phyloP scores from a whole-genome alignment of 2,113 vertebrate species.

The Hyla sarda region DNA sequence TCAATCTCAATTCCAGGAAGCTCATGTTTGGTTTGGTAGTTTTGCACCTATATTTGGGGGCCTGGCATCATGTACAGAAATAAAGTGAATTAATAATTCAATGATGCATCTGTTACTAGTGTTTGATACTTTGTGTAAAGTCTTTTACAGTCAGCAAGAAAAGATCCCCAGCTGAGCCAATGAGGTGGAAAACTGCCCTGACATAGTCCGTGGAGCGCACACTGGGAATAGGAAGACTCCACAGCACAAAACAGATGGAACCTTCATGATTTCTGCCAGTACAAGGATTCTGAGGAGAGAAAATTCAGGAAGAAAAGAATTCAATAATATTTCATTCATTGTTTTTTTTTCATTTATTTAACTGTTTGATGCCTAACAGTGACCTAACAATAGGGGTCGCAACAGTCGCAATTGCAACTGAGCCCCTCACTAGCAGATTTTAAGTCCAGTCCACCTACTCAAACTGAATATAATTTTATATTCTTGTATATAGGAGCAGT shows the following conservation, averaged over 20 bases:
- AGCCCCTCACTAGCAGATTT: too few species aligned
- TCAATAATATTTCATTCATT: neutral
- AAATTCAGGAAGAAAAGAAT: too few species aligned
- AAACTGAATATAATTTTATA: too few species aligned
- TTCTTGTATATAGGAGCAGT: too few species aligned
- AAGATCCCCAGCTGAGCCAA: neutral
- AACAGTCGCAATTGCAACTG: too few species aligned
- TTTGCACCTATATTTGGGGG: neutral
- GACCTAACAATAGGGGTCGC: too few species aligned
- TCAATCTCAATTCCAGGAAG: too few species aligned
- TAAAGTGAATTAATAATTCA: neutral
- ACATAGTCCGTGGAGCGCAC: constrained; percentile 35
- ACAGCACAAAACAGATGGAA: constrained; percentile 41
- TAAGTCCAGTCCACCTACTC: too few species aligned
- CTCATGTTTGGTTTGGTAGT: too few species aligned
- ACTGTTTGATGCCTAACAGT: too few species aligned
- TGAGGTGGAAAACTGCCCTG: constrained; percentile 7
- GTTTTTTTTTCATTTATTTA: neutral
- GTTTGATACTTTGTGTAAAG: neutral
- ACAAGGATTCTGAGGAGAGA: neutral
- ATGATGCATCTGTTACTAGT: neutral
- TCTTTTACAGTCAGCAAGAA: constrained; percentile 23
- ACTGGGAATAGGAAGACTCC: constrained; percentile 15
- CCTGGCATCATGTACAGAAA: neutral
- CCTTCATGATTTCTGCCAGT: constrained; percentile 43